Base-by-base conservation (phyloP, 2,888 invertebrate genomes). In the Syritta pipiens region DNA sequence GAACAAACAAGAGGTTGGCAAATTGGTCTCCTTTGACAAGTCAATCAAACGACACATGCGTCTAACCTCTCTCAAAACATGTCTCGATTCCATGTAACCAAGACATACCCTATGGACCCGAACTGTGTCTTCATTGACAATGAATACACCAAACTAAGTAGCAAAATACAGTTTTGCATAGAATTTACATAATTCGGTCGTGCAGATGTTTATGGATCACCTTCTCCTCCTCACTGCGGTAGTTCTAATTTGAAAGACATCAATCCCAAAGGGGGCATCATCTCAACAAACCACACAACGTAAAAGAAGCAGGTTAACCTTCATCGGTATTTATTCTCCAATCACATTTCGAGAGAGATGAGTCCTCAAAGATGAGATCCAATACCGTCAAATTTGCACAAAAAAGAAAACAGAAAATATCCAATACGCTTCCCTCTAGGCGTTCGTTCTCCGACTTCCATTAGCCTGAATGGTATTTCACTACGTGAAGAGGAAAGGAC, bases 381-480 rank as follows among this genome's bases (percentile, higher is more conserved):
- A 44, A 30, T 32, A 20, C 14, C 14, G 3, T 32, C 7, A 20
- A 20, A 5, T 48, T 26, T 12, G 5, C 19, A 37, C n/a, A n/a
- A n/a, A n/a, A n/a, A n/a, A n/a, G n/a, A n/a, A n/a, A n/a, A n/a
- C n/a, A n/a, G 35, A 62, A 59, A 46, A 24, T 44, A 60, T 48
- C 17, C 35, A 5, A 30, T 32, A 35, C 46, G 10, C 4, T 4
- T 10, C 10, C 12, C 37, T 26, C 19, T 40, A 62, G 62, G 48
- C 60, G 4, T 22, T 32, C 5, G n/a, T n/a, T n/a, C n/a, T n/a
- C n/a, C 3, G 32, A 35, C 14, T 20, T 32, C 20, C 32, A 46
- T 46, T 55, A 40, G 26, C 24, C 12, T 9, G 46, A 32, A 46
- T 60, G 32, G 32, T 24, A 60, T 46, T 60, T 35, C 14, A 3